phyloP scores from a whole-genome alignment of 2,797 vertebrate species.

The Gymnoscopelus braueri region DNA sequence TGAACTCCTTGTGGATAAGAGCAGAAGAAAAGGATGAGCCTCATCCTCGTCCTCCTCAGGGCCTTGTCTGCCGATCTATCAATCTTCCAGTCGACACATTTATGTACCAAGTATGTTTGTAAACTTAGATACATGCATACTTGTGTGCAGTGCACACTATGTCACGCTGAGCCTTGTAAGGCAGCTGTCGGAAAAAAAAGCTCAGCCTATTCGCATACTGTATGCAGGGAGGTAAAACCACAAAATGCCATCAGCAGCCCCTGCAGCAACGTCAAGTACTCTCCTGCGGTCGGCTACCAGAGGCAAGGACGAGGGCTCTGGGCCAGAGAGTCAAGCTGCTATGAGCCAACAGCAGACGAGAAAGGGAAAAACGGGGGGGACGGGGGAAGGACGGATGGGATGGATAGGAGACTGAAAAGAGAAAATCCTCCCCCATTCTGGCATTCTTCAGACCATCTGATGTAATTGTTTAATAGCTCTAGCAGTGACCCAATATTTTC shows the following conservation, averaged over 20 bases:
- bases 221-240: slow-evolving; percentile 53
- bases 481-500: slow-evolving; percentile 80
- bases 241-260: slow-evolving; percentile 30
- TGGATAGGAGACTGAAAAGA: slow-evolving; percentile 4
- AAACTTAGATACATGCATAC: neutral
- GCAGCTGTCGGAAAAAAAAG: too few relatives aligned
- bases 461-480: slow-evolving; percentile 78
- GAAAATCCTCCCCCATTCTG: slow-evolving; percentile 40
- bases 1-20: too few relatives aligned
- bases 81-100: too few relatives aligned
- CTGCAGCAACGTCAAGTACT: slow-evolving; percentile 44
- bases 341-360: neutral
- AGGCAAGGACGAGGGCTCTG: slow-evolving; percentile 47
- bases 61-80: too few relatives aligned
- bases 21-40: too few relatives aligned
- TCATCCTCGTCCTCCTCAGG: too few relatives aligned
- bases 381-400: slow-evolving; percentile 21
- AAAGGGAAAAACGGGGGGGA: neutral
- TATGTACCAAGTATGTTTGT: neutral
- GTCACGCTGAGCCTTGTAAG: too few relatives aligned
- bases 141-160: neutral
- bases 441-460: slow-evolving; percentile 73
- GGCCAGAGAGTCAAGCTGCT: slow-evolving; percentile 17
- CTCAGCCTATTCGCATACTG: too few relatives aligned
- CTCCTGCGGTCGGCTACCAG: slow-evolving; percentile 58